Base-by-base conservation (phyloP, 1,140 invertebrate genomes). In the Arctopsyche grandis region DNA sequence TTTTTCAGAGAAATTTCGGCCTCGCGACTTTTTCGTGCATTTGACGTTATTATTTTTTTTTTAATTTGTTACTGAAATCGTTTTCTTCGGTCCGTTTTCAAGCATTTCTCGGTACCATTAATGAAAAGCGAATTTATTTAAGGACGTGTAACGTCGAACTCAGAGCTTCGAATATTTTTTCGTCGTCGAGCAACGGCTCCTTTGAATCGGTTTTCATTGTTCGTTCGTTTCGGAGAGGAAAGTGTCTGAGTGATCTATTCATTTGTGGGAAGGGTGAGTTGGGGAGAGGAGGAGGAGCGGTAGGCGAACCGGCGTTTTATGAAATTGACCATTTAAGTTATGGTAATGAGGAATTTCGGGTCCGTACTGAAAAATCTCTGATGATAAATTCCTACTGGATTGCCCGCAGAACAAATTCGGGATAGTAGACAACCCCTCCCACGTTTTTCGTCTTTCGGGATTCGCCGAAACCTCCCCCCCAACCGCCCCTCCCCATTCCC, bases 291-390 rank as follows among this genome's bases (percentile, higher is more conserved):
- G 1, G 16, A 12, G 12, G 22, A 5, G 21, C 10, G 9, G 9
- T 12, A 22, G 24, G 63, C 7, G 24, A 66, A 26, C 12, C 63
- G 63, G 69, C 69, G 22, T 46, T 71, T 71, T 71, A 71, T 71
- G 29, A 71, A 71, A 71, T 71, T 71, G 69, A 71, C 69, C 69
- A 71, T 71, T 71, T 71, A 71, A 71, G 69, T 71, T 71, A 71
- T 71, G 69, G 38, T 46, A 71, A 71, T 52, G 69, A 71, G 69
- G 46, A 71, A 46, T 71, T 71, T 71, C 69, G 5, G 24, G 69
- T 16, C 10, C n/a, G 38, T 5, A 52, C 38, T 71, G 46, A 46
- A 52, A 71, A 52, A 71, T 71, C 69, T 52, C 69, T 38, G 69
- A 71, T 66, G 63, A 66, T 46, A 71, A 71, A 71, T 71, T 71